Evolutionary conservation across 2,888 invertebrate species (phyloP).

Genomic region (Papilio elwesi): DNA sequence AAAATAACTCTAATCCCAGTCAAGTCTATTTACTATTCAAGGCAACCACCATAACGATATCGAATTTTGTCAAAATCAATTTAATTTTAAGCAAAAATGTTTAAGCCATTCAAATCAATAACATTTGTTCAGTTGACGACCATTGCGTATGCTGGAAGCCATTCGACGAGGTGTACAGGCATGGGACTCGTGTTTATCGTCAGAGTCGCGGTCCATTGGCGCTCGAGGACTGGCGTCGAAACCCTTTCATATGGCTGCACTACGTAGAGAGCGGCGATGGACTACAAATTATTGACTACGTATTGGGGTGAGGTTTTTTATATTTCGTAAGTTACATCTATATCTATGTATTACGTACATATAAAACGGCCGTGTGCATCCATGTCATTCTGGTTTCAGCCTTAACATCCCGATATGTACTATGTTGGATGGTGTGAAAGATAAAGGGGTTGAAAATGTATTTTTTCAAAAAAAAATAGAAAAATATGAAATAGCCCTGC

Average conservation of each 20-base stretch:
- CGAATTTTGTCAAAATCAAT: no score
- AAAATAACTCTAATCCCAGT: background rate
- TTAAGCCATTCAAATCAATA: no score
- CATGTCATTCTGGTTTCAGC: no score
- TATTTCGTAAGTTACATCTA: background rate
- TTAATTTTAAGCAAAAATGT: no score
- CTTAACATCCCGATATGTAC: no score
- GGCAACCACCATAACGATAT: no score
- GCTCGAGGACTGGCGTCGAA: conserved; percentile 63
- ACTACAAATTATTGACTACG: conserved; percentile 62
- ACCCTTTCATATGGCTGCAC: conserved; percentile 67
- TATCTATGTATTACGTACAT: background rate
- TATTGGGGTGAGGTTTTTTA: conserved; percentile 57
- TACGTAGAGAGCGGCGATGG: conserved; percentile 68
- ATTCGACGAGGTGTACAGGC: conserved; percentile 25
- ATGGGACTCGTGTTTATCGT: conserved; percentile 51
- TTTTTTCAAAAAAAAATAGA: no score
- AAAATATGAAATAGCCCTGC: no score
- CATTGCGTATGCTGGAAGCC: conserved; percentile 26
- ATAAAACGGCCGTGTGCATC: no score
- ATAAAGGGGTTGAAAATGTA: no score
- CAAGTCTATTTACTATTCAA: no score
- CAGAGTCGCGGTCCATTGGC: conserved; percentile 58
- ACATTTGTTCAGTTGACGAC: background rate
- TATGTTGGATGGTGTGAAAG: no score